Evolutionary conservation across 2,888 invertebrate genomes (phyloP).

Genomic region (Orchesella flavescens): DNA sequence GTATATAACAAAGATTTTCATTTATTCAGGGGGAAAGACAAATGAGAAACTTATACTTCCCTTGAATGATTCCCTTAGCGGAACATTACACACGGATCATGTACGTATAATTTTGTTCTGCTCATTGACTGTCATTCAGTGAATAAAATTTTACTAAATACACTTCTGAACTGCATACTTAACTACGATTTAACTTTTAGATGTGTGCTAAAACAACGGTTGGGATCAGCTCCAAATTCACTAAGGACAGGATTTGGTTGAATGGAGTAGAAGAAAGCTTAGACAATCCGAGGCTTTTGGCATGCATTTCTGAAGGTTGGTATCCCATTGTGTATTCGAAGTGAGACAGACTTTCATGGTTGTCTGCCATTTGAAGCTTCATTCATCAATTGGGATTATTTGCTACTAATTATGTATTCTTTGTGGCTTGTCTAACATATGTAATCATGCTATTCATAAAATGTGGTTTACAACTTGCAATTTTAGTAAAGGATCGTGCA

Average conservation of each 20-base stretch:
- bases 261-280: slow-evolving; percentile 87
- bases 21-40: slow-evolving; percentile 89
- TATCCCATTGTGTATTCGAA: too few species aligned
- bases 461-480: too few species aligned
- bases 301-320: slow-evolving; percentile 83
- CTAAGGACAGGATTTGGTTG: slow-evolving; percentile 88
- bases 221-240: slow-evolving; percentile 82
- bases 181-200: slow-evolving; percentile 74
- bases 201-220: slow-evolving; percentile 94
- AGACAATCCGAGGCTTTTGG: slow-evolving; percentile 82
- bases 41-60: slow-evolving; percentile 94
- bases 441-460: not conserved
- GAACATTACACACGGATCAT: slow-evolving; percentile 87
- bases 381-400: too few species aligned
- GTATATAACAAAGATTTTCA: not conserved
- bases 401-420: too few species aligned
- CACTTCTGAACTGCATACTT: too few species aligned
- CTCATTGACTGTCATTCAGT: too few species aligned
- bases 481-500: slow-evolving; percentile 76
- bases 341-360: too few species aligned
- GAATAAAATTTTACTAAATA: too few species aligned
- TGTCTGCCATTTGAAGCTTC: too few species aligned
- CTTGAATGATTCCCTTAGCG: slow-evolving; percentile 95
- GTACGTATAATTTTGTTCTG: slow-evolving; percentile 75
- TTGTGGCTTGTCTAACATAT: slow-evolving; percentile 11